Conservation (phyloP, 2,113 vertebrate genomes). For the Mirza zaza region DNA sequence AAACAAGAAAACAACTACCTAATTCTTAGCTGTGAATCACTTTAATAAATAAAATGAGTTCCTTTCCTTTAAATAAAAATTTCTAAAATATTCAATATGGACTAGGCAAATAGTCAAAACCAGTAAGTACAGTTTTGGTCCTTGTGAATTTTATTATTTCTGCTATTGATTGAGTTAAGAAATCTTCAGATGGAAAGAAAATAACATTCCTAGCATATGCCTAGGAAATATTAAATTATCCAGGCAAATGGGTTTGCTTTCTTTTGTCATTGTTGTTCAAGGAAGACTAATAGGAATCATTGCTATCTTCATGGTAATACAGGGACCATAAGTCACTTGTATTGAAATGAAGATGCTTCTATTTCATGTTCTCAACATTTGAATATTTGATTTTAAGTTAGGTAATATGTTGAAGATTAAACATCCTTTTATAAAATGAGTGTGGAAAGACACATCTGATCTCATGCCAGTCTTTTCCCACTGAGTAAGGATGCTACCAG, state of each 20-base stretch:
- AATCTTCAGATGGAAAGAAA: constrained; percentile 41
- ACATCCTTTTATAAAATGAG: background rate
- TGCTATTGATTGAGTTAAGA: constrained; percentile 37
- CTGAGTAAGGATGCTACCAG: background rate
- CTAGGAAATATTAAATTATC: constrained; percentile 53
- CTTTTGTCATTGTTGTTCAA: background rate
- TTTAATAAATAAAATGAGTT: background rate
- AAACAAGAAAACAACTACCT: background rate
- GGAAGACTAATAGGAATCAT: constrained; percentile 9
- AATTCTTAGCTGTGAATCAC: constrained; percentile 2
- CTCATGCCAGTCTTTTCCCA: background rate
- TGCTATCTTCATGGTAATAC: background rate
- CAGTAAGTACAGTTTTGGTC: constrained; percentile 18
- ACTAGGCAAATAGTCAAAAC: constrained; percentile 12
- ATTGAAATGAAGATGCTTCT: background rate
- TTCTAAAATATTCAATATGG: background rate
- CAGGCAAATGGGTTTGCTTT: background rate
- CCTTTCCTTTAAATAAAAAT: constrained; percentile 30
- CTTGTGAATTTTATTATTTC: constrained; percentile 32
- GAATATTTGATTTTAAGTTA: constrained; percentile 15
- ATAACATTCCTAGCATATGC: constrained; percentile 30
- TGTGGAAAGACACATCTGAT: background rate
- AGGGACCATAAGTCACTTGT: background rate
- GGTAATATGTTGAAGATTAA: background rate
- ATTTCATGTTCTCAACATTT: background rate